These are phyloP conservation scores for Sylvilagus bachmani DNA, from an alignment of 2,113 vertebrate species.

Conservation along the genomic window DNA sequence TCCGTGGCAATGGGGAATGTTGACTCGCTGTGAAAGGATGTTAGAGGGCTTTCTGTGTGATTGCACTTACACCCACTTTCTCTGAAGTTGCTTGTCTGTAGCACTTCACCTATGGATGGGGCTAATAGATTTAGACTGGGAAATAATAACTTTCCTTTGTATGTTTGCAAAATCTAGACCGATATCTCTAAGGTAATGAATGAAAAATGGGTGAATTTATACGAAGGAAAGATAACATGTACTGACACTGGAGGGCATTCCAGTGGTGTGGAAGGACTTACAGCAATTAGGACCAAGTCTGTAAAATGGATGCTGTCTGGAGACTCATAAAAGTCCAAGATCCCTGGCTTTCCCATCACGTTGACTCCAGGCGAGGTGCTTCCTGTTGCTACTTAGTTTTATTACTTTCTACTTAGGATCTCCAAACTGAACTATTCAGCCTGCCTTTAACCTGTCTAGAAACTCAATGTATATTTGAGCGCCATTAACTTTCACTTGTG, in stretches of 20 bases:
- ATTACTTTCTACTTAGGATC: neutral
- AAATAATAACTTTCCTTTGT: neutral
- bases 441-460: neutral
- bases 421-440: neutral
- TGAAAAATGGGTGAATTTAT: neutral
- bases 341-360: neutral
- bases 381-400: neutral
- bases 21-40: too few relatives aligned
- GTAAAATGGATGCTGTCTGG: neutral
- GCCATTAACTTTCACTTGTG: slow-evolving; percentile 41
- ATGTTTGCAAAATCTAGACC: neutral
- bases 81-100: neutral
- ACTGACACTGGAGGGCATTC: neutral
- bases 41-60: neutral
- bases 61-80: neutral
- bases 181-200: neutral
- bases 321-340: neutral
- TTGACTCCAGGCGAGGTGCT: neutral
- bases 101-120: neutral
- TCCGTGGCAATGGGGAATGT: accelerated
- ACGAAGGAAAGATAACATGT: neutral
- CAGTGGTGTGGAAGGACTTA: neutral
- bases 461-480: slow-evolving; percentile 29
- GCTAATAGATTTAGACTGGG: neutral
- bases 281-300: neutral